Evolutionary conservation across 2,888 invertebrate species (phyloP).

Genomic region (Chrysolina americana): DNA sequence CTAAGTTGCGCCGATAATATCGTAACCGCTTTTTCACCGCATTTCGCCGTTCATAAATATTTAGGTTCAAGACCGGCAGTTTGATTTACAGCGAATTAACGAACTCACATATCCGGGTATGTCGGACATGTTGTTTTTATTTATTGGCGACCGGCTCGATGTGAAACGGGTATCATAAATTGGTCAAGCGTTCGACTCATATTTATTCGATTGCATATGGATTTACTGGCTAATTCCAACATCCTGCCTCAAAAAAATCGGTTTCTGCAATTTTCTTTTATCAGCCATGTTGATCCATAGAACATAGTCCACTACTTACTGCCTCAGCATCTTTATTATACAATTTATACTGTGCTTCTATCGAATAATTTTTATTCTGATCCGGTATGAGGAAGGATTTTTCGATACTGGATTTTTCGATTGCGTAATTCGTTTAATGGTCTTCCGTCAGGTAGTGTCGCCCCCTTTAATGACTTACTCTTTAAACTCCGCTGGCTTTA

Average conservation of each 20-base stretch:
- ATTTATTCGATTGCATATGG: neutral
- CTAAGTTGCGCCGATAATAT: conserved; percentile 60
- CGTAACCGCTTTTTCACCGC: conserved; percentile 63
- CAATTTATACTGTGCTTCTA: no score
- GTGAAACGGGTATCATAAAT: conserved; percentile 58
- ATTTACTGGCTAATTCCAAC: neutral
- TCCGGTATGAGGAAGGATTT: no score
- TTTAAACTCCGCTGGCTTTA: no score
- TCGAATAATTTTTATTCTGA: no score
- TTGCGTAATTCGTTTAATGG: no score
- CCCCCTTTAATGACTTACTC: no score
- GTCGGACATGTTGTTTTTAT: conserved; percentile 56
- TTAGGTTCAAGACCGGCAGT: conserved; percentile 59
- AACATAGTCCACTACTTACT: no score
- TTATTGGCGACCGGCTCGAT: conserved; percentile 44
- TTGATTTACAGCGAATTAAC: conserved; percentile 65
- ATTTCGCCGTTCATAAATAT: conserved; percentile 66
- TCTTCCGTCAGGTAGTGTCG: no score
- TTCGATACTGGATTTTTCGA: no score
- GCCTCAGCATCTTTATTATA: no score
- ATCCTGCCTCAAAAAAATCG: neutral
- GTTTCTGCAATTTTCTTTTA: no score
- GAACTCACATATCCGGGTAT: conserved; percentile 61
- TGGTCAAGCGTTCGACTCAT: conserved; percentile 41
- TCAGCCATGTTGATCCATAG: no score